Conservation (phyloP, 2,888 invertebrate species). For the Tetanocera ferruginea region DNA sequence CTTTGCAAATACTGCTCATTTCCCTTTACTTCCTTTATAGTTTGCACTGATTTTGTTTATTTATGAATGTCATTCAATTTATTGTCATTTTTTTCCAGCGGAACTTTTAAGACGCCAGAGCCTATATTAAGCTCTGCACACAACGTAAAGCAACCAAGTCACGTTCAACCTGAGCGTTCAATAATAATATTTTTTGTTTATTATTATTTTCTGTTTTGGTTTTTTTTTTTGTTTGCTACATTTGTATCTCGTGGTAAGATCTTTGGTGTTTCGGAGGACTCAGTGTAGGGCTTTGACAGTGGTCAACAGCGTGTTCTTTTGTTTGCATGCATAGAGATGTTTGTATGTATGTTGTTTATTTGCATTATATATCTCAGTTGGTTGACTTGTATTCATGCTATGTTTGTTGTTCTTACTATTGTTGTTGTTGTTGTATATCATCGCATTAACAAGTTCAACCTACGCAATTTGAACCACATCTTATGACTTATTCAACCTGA, state of each 20-base stretch:
- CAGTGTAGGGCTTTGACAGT: conserved; percentile 22
- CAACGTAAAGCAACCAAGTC: neutral
- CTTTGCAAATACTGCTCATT: conserved; percentile 16
- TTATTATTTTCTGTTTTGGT: neutral
- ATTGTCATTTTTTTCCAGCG: conserved; percentile 55
- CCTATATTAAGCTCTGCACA: conserved; percentile 54
- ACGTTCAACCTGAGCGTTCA: conserved; percentile 26
- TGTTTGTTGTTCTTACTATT: conserved; percentile 11
- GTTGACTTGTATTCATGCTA: neutral
- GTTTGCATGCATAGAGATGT: conserved; percentile 39
- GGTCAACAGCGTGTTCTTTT: conserved; percentile 18
- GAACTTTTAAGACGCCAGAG: conserved; percentile 62
- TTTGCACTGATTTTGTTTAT: conserved; percentile 58
- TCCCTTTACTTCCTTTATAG: neutral
- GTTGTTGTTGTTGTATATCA: conserved; percentile 32
- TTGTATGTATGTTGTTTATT: conserved; percentile 14
- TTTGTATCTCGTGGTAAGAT: conserved; percentile 22
- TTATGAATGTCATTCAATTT: conserved; percentile 69
- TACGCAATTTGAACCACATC: conserved; percentile 30
- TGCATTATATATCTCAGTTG: conserved; percentile 33
- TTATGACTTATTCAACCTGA: conserved; percentile 42
- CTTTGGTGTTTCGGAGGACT: neutral
- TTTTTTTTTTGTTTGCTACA: neutral
- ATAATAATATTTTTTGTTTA: conserved; percentile 4
- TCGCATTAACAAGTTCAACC: conserved; percentile 32